phyloP scores from a whole-genome alignment of 1,140 invertebrate species.

The Acromyrmex echinatior region DNA sequence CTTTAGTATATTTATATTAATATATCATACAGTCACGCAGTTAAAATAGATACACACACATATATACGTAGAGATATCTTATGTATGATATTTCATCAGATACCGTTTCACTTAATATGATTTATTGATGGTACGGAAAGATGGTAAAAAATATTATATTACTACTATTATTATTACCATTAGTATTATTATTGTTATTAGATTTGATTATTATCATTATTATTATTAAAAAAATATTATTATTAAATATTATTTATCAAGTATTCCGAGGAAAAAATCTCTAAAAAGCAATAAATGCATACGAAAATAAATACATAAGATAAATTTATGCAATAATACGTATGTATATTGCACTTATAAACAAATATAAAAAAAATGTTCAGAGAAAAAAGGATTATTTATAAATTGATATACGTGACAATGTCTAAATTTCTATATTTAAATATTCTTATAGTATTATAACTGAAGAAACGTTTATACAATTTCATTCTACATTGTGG shows the following conservation, averaged over 20 bases:
- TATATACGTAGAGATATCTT: neutral
- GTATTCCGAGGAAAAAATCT: neutral
- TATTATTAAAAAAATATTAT: neutral
- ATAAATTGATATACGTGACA: neutral
- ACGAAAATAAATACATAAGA: neutral
- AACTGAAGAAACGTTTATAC: neutral
- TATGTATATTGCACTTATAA: neutral
- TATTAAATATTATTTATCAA: constrained; percentile 33
- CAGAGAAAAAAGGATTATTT: neutral
- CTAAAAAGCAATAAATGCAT: neutral
- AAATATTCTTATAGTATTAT: neutral
- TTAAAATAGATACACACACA: neutral
- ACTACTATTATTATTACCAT: constrained; percentile 11
- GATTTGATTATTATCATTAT: neutral
- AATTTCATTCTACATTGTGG: neutral
- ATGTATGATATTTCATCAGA: neutral
- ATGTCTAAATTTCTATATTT: neutral
- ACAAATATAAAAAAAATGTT: neutral
- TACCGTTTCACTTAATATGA: neutral
- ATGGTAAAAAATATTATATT: constrained; percentile 30
- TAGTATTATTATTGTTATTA: constrained; percentile 24
- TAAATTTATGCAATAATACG: neutral
- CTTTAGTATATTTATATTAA: constrained; percentile 4
- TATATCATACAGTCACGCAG: neutral
- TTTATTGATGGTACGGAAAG: neutral